phyloP scores from a whole-genome alignment of 2,113 vertebrate species.

The Tragelaphus strepsiceros region DNA sequence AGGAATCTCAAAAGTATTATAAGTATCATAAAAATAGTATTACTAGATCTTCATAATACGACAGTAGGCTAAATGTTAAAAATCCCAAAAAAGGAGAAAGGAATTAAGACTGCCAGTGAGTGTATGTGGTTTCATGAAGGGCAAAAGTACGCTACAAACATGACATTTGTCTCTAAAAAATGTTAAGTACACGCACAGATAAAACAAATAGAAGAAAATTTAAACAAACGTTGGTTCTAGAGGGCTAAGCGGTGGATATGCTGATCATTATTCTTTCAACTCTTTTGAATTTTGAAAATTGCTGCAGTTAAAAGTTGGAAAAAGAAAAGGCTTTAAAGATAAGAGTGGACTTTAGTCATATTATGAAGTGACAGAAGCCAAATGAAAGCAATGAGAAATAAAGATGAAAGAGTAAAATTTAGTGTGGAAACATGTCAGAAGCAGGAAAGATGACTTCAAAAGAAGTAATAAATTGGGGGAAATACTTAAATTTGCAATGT shows the following conservation, averaged over 20 bases:
- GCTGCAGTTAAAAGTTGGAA: slow-evolving; percentile 1
- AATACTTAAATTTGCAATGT: neutral
- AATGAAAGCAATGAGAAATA: neutral
- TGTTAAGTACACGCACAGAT: neutral
- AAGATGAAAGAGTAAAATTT: neutral
- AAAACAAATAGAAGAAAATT: neutral
- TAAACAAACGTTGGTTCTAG: neutral
- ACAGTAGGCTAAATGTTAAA: neutral
- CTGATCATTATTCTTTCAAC: neutral
- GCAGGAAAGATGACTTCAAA: neutral
- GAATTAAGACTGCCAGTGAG: neutral
- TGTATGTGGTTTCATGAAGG: neutral
- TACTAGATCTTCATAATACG: neutral
- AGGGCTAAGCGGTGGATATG: neutral
- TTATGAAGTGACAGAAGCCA: neutral
- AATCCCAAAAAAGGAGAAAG: neutral
- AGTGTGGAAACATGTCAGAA: neutral
- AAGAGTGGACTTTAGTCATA: neutral
- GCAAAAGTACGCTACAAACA: neutral
- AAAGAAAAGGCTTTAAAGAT: neutral
- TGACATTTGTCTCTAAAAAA: neutral
- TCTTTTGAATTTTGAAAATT: neutral
- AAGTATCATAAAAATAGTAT: neutral
- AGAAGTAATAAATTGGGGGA: neutral
- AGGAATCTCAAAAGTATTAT: neutral